Percentiles rank a stretch among this genome's conserved stretches.
These are phyloP conservation scores for Rhopilema esculentum DNA, from an alignment of 30 jellyfish, hydroid and myxozoan genomes.

Conservation along the genomic window DNA sequence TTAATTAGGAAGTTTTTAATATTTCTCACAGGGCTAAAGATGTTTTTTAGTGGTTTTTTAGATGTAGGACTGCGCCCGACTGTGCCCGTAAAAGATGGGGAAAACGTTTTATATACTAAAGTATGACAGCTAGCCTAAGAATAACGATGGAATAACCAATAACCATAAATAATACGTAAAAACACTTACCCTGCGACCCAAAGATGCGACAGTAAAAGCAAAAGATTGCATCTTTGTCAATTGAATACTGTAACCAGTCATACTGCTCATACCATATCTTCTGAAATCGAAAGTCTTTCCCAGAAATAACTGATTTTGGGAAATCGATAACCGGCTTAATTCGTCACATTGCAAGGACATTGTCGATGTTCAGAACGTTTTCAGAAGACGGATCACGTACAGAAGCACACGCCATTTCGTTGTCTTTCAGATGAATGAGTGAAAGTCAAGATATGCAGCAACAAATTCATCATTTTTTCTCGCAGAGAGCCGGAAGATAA, in stretches of 20 bases:
- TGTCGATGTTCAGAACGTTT: constrained; percentile 26
- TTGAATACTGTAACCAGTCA: constrained; percentile 45
- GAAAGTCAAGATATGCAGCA: neutral
- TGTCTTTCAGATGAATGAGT: neutral
- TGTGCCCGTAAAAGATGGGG: neutral
- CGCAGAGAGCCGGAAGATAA: neutral
- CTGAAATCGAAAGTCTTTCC: constrained; percentile 30
- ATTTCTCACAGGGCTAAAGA: neutral
- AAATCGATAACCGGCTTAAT: constrained; percentile 32
- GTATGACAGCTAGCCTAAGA: neutral
- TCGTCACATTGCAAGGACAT: constrained; percentile 46
- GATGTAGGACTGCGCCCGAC: neutral
- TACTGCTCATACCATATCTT: constrained; percentile 16
- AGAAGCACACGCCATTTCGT: constrained; percentile 15
- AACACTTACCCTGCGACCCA: constrained; percentile 45
- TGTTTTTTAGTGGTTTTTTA: neutral
- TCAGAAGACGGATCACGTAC: constrained; percentile 27
- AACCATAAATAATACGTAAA: neutral
- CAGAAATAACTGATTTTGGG: constrained; percentile 7
- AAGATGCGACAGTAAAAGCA: constrained; percentile 36
- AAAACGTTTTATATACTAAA: too few relatives aligned
- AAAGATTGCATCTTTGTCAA: constrained; percentile 37
- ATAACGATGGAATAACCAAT: neutral
- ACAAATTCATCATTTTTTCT: neutral
- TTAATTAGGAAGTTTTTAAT: neutral